Evolutionary conservation across 37 sponge, comb jelly and placozoan species (phyloP), one percentile per base, ranked within the genome.

Genomic region (Diacarnus erythraeanus): DNA sequence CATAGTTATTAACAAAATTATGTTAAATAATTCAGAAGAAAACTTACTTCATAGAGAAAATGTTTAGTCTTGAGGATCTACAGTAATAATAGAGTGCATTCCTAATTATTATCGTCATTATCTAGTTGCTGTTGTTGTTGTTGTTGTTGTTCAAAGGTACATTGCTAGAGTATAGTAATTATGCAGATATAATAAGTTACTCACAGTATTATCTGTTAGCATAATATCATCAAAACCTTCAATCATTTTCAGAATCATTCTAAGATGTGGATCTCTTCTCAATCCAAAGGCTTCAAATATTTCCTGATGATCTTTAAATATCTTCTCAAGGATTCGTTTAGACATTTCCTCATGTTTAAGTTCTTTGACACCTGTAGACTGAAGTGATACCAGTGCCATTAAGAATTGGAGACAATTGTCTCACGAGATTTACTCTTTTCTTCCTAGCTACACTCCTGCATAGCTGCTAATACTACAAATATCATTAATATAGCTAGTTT

Each of bases 41-140:
- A 23, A 61, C 25, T 23, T 61, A 61, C 64, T 25, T 61, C 64
- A 61, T 61, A 61, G 64, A 61, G 64, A 15, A 61, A 61, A 29
- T 54, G 12, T 15, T 47, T 47, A 12, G 51, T 47, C 12, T 47
- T 6, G 12, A 47, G 12, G 51, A 47, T 47, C 12, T 47, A 6
- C 51, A n/a, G n/a, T n/a, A n/a, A n/a, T n/a, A n/a, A n/a, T n/a
- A n/a, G n/a, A n/a, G n/a, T n/a, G n/a, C n/a, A n/a, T n/a, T n/a
- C n/a, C n/a, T n/a, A n/a, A n/a, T n/a, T n/a, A n/a, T n/a, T n/a
- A n/a, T n/a, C n/a, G n/a, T n/a, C n/a, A n/a, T n/a, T n/a, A n/a
- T n/a, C n/a, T n/a, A n/a, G n/a, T n/a, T n/a, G n/a, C n/a, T 54
- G 57, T 18, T 21, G 57, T 12, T 21, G 18, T 21, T 54, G 18